phyloP scores from a whole-genome alignment of 2,888 invertebrate genomes.

The Gymnoscelis rufifasciata region DNA sequence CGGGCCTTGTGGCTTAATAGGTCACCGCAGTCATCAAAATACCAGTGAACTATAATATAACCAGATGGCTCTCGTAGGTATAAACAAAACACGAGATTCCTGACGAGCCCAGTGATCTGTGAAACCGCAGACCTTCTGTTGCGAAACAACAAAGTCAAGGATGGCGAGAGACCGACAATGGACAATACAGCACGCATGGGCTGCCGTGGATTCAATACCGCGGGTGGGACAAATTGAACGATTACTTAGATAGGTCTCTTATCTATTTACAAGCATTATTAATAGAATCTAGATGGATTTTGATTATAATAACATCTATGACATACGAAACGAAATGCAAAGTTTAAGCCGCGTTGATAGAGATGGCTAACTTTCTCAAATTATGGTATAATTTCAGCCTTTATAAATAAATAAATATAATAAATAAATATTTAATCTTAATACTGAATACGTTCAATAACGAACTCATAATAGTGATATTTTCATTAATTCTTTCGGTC shows the following conservation, averaged over 20 bases:
- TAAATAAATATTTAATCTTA: too few relatives aligned
- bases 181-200: constrained; percentile 26
- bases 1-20: constrained; percentile 29
- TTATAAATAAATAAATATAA: too few relatives aligned
- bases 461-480: too few relatives aligned
- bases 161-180: constrained; percentile 28
- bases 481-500: too few relatives aligned
- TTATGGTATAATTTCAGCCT: too few relatives aligned
- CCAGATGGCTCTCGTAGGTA: constrained; percentile 28
- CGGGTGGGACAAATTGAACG: constrained; percentile 17
- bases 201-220: constrained; percentile 20
- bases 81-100: constrained; percentile 28
- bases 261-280: too few relatives aligned
- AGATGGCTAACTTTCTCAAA: too few relatives aligned
- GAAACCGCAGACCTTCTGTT: constrained; percentile 35
- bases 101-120: constrained; percentile 29
- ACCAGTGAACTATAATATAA: constrained; percentile 20
- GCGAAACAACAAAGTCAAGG: constrained; percentile 32
- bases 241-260: constrained; percentile 11
- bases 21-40: constrained; percentile 31
- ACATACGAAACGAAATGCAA: too few relatives aligned
- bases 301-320: too few relatives aligned
- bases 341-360: too few relatives aligned
- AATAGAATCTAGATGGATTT: too few relatives aligned
- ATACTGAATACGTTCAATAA: too few relatives aligned